phyloP scores from a whole-genome alignment of 2,797 vertebrate genomes.

The Oreochromis mossambicus region DNA sequence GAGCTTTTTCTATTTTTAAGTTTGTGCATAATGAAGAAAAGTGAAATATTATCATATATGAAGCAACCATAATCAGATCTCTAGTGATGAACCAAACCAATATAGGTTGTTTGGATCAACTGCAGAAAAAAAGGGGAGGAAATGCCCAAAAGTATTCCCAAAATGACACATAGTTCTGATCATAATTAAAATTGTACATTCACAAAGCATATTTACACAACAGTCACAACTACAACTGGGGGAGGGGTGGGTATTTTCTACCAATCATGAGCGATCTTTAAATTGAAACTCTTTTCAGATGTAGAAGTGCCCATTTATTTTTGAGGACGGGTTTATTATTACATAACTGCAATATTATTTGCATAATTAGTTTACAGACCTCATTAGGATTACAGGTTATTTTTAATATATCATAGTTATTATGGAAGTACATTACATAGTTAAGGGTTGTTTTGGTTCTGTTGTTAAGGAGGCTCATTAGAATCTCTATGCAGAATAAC shows the following conservation, averaged over 20 bases:
- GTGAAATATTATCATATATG: not conserved
- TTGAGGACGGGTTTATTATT: not conserved
- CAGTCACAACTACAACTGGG: not conserved
- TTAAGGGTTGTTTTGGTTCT: not conserved
- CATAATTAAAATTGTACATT: not conserved
- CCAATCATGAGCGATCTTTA: not conserved
- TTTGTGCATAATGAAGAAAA: not conserved
- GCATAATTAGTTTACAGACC: not conserved
- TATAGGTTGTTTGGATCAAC: not conserved
- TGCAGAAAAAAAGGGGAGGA: not conserved
- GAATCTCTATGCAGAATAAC: not conserved
- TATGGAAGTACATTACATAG: not conserved
- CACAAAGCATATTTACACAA: not conserved
- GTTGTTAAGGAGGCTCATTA: conserved; percentile 26
- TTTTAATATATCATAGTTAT: conserved; percentile 6
- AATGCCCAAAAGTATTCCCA: not conserved
- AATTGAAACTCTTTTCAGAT: not conserved
- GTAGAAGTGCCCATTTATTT: not conserved
- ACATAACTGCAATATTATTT: not conserved
- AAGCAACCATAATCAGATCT: not conserved
- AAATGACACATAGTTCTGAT: not conserved
- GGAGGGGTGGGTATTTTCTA: not conserved
- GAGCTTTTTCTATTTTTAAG: not conserved
- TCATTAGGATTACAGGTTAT: conserved; percentile 7
- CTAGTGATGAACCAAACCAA: not conserved